Percentiles rank a stretch among this genome's conserved stretches.
Conservation (phyloP, 2,113 vertebrate genomes). For the Vombatus ursinus region DNA sequence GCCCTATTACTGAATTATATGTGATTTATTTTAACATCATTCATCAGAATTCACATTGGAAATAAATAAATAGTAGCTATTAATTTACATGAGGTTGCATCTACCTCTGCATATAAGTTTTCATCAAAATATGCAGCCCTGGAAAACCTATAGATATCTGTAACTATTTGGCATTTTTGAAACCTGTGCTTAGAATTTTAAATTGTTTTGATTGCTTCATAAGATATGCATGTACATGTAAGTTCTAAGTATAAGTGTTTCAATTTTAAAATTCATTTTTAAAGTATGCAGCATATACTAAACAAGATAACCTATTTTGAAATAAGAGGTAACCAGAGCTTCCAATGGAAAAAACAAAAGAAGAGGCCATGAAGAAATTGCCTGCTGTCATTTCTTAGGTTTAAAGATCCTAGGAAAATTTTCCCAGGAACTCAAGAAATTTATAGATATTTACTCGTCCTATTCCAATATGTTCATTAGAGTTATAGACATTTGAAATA, state of each 20-base stretch:
- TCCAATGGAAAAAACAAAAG: not conserved
- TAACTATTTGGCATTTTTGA: conserved; percentile 65
- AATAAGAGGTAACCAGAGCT: not conserved
- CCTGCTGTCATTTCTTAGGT: not conserved
- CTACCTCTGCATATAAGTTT: conserved; percentile 45
- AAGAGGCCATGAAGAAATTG: not conserved
- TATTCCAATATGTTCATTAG: not conserved
- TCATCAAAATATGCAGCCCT: conserved; percentile 59
- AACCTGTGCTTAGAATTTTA: conserved; percentile 56
- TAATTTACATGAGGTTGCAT: conserved; percentile 48
- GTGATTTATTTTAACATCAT: conserved; percentile 14
- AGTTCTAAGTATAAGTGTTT: conserved; percentile 38
- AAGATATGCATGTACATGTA: conserved; percentile 38
- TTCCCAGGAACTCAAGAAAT: not conserved
- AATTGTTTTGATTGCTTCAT: conserved; percentile 43
- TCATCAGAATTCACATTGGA: conserved; percentile 40
- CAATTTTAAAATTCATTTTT: conserved; percentile 38
- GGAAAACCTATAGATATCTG: conserved; percentile 62
- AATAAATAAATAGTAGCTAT: conserved; percentile 38
- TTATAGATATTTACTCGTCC: not conserved
- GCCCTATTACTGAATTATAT: conserved; percentile 27
- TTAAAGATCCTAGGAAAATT: not conserved
- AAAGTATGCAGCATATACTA: conserved; percentile 26
- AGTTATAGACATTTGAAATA: not conserved
- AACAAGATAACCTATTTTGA: not conserved